Base-by-base conservation (phyloP, 2,113 vertebrate species). In the Oreochromis tanganicae region DNA sequence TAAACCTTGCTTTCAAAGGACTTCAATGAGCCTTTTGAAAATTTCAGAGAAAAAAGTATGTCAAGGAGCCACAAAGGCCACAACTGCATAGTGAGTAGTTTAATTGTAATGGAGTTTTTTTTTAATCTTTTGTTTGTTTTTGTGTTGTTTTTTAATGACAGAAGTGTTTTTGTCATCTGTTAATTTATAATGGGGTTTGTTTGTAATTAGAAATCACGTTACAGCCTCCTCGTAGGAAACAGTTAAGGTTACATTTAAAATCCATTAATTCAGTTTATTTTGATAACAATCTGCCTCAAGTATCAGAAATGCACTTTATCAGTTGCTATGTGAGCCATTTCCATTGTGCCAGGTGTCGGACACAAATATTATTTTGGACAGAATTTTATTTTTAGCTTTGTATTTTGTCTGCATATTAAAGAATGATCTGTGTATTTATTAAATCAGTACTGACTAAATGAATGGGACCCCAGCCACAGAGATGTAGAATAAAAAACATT, bases 261-360 rank as follows among this genome's bases (percentile, higher is more conserved):
- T 27, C 68, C 59, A 80, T 16, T 84, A 2, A 54, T 85, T 80
- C 6, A 55, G 16, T 80, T 24, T 32, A 32, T 46, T 68, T 41
- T 63, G 6, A 85, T 55, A 78, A 81, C 48, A 63, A 83, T 91
- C 87, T 93, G 90, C 90, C 92, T 92, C 88, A 88, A 88, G 5
- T 71, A 82, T 88, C 32, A 82, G 32, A 89, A 87, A 93, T 80
- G 88, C 91, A 93, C 88, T 92, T 92, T 86, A 84, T 85, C 9
- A 87, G 57, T 93, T 82, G 79, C 16, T 24, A 54, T 6, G 13
- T 63, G 32, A 87, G 63, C 48, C 41, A 86, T 85, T 80, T 89
- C 48, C 50, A 86, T 81, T 46, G 24, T 83, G 36, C 54, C 38
- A 73, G 41, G 27, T 54, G 27, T 81, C 19, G 38, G 29, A 71